A percentile compares a stretch with the other conserved stretches of the same genome.
phyloP scores from a whole-genome alignment of 2,888 invertebrate genomes.

The Anagyrus pseudococci region DNA sequence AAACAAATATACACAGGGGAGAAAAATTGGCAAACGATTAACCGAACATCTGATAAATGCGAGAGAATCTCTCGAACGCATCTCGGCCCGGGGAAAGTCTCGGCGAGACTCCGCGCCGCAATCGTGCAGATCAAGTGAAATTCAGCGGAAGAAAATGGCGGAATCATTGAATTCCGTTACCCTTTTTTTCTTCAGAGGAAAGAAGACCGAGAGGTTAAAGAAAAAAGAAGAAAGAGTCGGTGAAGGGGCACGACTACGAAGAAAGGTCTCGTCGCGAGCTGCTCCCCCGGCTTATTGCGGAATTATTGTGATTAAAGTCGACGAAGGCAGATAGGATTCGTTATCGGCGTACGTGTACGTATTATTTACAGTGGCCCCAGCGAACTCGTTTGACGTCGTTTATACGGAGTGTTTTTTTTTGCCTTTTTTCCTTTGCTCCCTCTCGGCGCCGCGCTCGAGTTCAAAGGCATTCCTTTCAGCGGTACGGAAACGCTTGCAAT shows the following conservation, averaged over 20 bases:
- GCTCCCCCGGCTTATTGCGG: slow-evolving; percentile 23
- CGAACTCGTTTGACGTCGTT: slow-evolving; percentile 15
- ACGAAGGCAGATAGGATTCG: slow-evolving; percentile 34
- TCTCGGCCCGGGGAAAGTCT: too few relatives aligned
- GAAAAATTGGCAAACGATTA: too few relatives aligned
- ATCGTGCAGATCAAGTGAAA: too few relatives aligned
- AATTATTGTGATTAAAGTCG: slow-evolving; percentile 32
- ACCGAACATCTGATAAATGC: too few relatives aligned
- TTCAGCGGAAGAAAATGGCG: too few relatives aligned
- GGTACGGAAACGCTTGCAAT: slow-evolving; percentile 3
- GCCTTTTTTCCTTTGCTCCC: slow-evolving; percentile 9
- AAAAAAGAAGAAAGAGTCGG: neutral
- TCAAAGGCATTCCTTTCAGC: slow-evolving; percentile 24
- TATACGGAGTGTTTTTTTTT: too few relatives aligned
- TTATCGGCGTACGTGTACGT: slow-evolving; percentile 29
- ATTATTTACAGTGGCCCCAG: slow-evolving; percentile 29
- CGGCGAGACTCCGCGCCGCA: too few relatives aligned
- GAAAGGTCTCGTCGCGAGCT: neutral
- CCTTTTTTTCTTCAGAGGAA: too few relatives aligned
- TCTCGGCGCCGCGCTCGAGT: slow-evolving; percentile 11
- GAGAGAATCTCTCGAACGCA: too few relatives aligned
- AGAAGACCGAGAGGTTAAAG: too few relatives aligned
- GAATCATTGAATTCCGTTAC: too few relatives aligned
- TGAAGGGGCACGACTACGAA: neutral
- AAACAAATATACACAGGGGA: too few relatives aligned